phyloP scores from a whole-genome alignment of 2,888 invertebrate species.

The Philaethria dido region DNA sequence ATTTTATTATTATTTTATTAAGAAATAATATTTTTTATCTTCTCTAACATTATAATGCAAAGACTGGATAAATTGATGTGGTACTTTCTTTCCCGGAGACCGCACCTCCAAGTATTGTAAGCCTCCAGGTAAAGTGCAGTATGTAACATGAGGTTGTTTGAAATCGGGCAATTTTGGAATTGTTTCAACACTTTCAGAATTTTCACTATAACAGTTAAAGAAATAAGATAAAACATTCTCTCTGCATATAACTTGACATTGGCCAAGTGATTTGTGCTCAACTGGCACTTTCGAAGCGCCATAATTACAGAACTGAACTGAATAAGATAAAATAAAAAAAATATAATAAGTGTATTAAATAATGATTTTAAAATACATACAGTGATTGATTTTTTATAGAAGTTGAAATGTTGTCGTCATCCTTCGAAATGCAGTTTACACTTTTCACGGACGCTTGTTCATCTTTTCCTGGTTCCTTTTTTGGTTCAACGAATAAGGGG shows the following conservation, averaged over 20 bases:
- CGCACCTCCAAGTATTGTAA: conserved; percentile 85
- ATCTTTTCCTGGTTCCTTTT: conserved; percentile 27
- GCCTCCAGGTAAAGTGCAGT: conserved; percentile 83
- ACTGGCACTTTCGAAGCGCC: too few species aligned
- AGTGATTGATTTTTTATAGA: conserved; percentile 22
- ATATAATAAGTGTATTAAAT: neutral
- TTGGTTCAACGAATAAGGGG: conserved; percentile 57
- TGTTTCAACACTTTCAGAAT: conserved; percentile 27
- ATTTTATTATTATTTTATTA: too few species aligned
- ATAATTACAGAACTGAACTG: too few species aligned
- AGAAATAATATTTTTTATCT: neutral
- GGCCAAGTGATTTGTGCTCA: too few species aligned
- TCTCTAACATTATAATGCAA: conserved; percentile 63
- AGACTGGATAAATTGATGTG: conserved; percentile 77
- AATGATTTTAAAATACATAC: conserved; percentile 30
- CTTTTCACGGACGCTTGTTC: conserved; percentile 22
- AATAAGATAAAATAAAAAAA: too few species aligned
- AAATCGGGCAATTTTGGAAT: conserved; percentile 53
- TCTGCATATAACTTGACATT: too few species aligned
- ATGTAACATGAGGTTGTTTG: conserved; percentile 57
- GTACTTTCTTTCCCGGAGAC: conserved; percentile 82
- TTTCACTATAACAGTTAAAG: conserved; percentile 1
- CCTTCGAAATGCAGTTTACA: conserved; percentile 24
- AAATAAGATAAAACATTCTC: too few species aligned
- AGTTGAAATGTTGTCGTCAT: neutral